Conservation (phyloP, 92 coral and sea anemone species). For the Ricordea florida region DNA sequence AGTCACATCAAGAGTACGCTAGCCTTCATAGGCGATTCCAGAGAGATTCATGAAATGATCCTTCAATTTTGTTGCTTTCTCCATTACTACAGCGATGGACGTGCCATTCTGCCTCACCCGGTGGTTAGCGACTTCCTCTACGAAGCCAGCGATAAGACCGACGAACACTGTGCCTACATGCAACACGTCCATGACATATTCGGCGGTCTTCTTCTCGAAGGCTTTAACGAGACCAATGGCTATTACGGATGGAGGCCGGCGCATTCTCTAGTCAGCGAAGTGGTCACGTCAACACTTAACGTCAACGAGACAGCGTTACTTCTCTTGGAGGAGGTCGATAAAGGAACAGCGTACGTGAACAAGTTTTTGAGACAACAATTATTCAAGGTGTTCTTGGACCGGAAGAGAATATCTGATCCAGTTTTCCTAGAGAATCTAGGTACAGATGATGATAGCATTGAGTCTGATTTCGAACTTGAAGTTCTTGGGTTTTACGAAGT, state of each 20-base stretch:
- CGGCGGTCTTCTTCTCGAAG: conserved; percentile 70
- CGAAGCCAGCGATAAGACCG: neutral
- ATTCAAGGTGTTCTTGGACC: conserved; percentile 36
- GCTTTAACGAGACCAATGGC: conserved; percentile 32
- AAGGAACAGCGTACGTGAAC: conserved; percentile 31
- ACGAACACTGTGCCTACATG: neutral
- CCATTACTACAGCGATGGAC: conserved; percentile 41
- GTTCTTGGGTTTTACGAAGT: conserved; percentile 29
- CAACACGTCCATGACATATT: conserved; percentile 44
- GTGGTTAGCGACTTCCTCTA: conserved; percentile 40
- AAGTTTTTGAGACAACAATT: conserved; percentile 37
- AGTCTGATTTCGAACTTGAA: conserved; percentile 26
- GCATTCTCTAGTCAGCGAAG: conserved; percentile 67
- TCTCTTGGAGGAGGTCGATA: conserved; percentile 1
- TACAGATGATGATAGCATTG: neutral
- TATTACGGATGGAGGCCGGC: conserved; percentile 74
- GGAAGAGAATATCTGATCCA: conserved; percentile 41
- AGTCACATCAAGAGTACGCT: conserved; percentile 45
- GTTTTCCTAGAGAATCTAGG: neutral
- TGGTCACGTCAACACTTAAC: conserved; percentile 30
- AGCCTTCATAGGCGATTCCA: neutral
- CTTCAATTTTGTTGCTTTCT: conserved; percentile 53
- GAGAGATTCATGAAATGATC: conserved; percentile 20
- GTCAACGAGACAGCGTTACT: conserved; percentile 6
- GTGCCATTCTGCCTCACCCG: conserved; percentile 38